Evolutionary conservation across 2,888 invertebrate genomes (phyloP), one percentile per base, ranked within the genome.

Genomic region (Eupithecia inturbata): DNA sequence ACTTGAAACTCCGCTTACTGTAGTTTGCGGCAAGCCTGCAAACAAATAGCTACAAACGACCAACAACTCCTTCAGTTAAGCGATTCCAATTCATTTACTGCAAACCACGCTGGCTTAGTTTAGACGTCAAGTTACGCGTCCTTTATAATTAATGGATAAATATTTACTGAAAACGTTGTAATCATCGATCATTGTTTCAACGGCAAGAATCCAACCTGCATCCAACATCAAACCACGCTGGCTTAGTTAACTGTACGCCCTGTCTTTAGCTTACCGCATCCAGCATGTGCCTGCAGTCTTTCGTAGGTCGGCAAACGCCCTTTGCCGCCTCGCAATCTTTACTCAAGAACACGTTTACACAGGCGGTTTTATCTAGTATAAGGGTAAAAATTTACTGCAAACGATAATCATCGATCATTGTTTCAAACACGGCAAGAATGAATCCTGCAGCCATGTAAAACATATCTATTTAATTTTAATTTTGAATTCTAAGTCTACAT

Each of bases 51-150:
- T 39, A 66, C 14, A 26, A 66, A 39, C 39, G 39, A 39, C 3
- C 22, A 66, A 41, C 66, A 63, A 64, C 74, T 74, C 53, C 22
- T 49, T 63, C 49, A 36, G 67, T 67, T 68, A 71, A 74, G 68
- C 63, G 74, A 70, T 73, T 53, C 53, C 67, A 53, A 63, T 73
- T 70, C 62, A 68, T 70, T 73, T 67, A 10, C 67, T 63, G 22
- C 70, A 67, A 73, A 63, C 49, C 73, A 26, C 63, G 45, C 60
- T 69, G 64, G 19, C 19, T 62, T 36, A 41, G 39, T 64, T 64
- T 64, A 64, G 64, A 36, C 10, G 49, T 39, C 39, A 39, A 26
- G 39, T 66, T 22, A 26, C 14, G 1, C 22, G 14, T 26, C 26
- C 4, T 4, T 26, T 5, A 57, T 57, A 26, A 9, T 9, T n/a